Base-by-base conservation (phyloP, 2,888 invertebrate genomes). In the Plagiodera versicolora region DNA sequence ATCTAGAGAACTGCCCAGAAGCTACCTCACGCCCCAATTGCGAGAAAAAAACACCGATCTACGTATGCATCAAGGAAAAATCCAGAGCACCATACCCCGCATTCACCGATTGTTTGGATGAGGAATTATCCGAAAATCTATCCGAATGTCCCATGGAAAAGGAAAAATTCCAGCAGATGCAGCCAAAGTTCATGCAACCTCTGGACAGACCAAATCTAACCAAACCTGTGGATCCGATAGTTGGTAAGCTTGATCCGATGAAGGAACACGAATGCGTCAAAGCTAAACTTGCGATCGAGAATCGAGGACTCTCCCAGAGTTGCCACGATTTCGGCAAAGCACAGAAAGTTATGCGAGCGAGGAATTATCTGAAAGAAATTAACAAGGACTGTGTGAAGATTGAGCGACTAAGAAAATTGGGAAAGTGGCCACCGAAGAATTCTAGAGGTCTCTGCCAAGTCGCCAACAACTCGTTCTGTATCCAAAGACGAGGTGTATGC, bases 191-290 rank as follows among this genome's bases (percentile, higher is more conserved):
- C 50, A 66, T 66, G 46, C 60, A 69, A n/a, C 44, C 50, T 14
- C 30, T 58, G 8, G 48, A 47, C 2, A 16, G 46, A 65, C 6
- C 64, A 65, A 49, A 68, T 39, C 39, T 44, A n/a, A 5, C 24
- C 14, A 44, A 53, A 24, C 53, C 53, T 44, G 53, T 53, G 2
- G 24, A 10, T 9, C 53, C 53, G 16, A 10, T 53, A 16, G 24
- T 53, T 4, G 53, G 66, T 6, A 64, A 50, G 53, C 35, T 70
- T 8, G 74, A 74, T 48, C 52, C 67, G 2, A 32, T 58, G 19
- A 66, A 67, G 47, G 74, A 74, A 52, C 71, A 73, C 45, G 55
- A 63, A 2, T 74, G 74, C 53, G 50, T 74, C 11, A 63, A 66
- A 8, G 61, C 60, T 19, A 73, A 70, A 59, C 58, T 73, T 2